A percentile compares a stretch with the other conserved stretches of the same genome.
Evolutionary conservation across 2,888 invertebrate genomes (phyloP).

Genomic region (Hirtodrosophila duncani): DNA sequence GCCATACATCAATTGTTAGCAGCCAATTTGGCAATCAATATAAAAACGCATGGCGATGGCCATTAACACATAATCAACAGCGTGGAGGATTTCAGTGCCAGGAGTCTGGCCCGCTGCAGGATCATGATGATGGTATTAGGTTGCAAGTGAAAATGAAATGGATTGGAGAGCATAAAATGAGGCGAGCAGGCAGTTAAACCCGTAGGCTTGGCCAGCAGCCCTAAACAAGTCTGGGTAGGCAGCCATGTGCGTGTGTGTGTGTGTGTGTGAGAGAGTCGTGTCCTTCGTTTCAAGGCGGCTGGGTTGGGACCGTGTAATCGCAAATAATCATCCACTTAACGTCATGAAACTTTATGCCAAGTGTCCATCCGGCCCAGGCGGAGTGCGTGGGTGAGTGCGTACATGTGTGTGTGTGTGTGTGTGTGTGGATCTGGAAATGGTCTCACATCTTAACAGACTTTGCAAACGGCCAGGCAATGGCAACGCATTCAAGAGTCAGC

Average conservation of each 20-base stretch:
- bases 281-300: constrained; percentile 56
- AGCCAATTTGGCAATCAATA: constrained; percentile 66
- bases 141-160: too few species aligned
- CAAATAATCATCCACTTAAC: constrained; percentile 72
- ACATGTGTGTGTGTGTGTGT: too few species aligned
- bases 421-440: too few species aligned
- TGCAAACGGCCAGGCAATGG: too few species aligned
- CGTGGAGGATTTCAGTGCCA: constrained; percentile 1
- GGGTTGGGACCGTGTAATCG: constrained; percentile 55
- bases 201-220: too few species aligned
- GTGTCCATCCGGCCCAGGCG: constrained; percentile 33
- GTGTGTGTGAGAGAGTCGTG: constrained; percentile 18
- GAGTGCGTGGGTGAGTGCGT: too few species aligned
- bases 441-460: too few species aligned
- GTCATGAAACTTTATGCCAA: constrained; percentile 66
- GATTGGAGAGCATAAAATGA: too few species aligned
- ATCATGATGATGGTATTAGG: background rate
- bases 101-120: constrained; percentile 3
- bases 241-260: constrained; percentile 25
- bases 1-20: constrained; percentile 64
- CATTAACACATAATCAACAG: constrained; percentile 62
- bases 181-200: too few species aligned
- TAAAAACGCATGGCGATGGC: constrained; percentile 49
- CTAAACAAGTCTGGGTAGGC: too few species aligned
- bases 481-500: constrained; percentile 45